phyloP scores from a whole-genome alignment of 2,888 invertebrate genomes.

The Cryptocephalus moraei region DNA sequence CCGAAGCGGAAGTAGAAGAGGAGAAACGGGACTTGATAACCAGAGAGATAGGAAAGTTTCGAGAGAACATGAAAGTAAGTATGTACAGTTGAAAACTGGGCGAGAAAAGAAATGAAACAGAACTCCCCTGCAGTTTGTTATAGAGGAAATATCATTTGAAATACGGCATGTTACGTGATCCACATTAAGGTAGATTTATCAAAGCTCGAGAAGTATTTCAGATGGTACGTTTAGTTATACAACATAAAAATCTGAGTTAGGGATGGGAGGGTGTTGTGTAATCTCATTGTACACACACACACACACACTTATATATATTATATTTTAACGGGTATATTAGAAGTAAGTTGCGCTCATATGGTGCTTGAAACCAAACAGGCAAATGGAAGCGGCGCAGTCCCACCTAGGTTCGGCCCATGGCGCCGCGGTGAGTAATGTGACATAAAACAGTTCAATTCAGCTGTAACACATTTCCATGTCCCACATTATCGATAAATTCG shows the following conservation, averaged over 20 bases:
- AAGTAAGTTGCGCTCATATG: constrained; percentile 39
- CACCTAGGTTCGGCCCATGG: constrained; percentile 38
- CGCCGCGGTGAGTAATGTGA: constrained; percentile 37
- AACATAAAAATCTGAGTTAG: constrained; percentile 7
- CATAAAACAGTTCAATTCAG: too few species aligned
- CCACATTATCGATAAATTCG: too few species aligned
- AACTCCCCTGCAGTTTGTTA: too few species aligned
- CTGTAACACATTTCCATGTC: too few species aligned
- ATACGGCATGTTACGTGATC: too few species aligned
- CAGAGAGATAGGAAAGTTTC: constrained; percentile 94
- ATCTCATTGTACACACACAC: too few species aligned
- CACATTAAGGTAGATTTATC: too few species aligned
- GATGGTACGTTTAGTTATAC: too few species aligned
- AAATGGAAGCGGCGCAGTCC: constrained; percentile 40
- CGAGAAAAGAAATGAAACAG: too few species aligned
- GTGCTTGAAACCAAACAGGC: constrained; percentile 42
- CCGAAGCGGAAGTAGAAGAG: constrained; percentile 87
- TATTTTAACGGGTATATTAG: constrained; percentile 22
- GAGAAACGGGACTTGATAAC: constrained; percentile 94
- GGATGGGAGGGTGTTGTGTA: constrained; percentile 9
- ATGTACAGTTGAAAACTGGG: not conserved
- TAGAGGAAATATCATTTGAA: too few species aligned
- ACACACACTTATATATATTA: constrained; percentile 10
- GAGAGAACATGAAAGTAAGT: constrained; percentile 92
- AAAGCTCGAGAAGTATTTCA: too few species aligned